Percentiles rank a stretch among this genome's conserved stretches.
Evolutionary conservation across 2,888 invertebrate species (phyloP).

Genomic region (Rutpela maculata): DNA sequence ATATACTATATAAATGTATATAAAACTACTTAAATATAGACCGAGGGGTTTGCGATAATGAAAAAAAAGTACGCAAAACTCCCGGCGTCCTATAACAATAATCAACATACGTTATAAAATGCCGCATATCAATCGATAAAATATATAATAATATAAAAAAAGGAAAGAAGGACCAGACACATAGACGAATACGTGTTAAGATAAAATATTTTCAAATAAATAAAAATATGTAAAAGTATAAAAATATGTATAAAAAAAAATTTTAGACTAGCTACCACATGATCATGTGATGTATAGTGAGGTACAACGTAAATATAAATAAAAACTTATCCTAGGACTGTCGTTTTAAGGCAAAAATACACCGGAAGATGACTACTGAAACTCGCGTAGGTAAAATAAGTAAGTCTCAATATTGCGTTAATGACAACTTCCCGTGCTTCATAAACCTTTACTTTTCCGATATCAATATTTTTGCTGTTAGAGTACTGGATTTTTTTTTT

Average conservation of each 20-base stretch:
- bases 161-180: slow-evolving; percentile 60
- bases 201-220: slow-evolving; percentile 49
- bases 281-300: slow-evolving; percentile 59
- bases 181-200: slow-evolving; percentile 11
- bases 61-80: slow-evolving; percentile 43
- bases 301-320: slow-evolving; percentile 59
- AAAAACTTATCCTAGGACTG: slow-evolving; percentile 42
- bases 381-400: no score
- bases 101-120: slow-evolving; percentile 54
- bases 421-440: no score
- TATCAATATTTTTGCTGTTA: no score
- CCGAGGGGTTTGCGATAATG: slow-evolving; percentile 31
- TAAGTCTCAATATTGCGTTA: no score
- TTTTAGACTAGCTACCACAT: slow-evolving; percentile 67
- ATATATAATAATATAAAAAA: slow-evolving; percentile 44
- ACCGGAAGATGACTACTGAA: no score
- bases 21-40: slow-evolving; percentile 68
- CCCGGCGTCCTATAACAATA: slow-evolving; percentile 54
- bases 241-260: slow-evolving; percentile 60
- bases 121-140: slow-evolving; percentile 48
- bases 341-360: slow-evolving; percentile 43
- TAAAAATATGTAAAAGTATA: slow-evolving; percentile 64
- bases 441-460: no score
- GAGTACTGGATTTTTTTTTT: no score
- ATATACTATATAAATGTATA: slow-evolving; percentile 70